A percentile compares a stretch with the other conserved stretches of the same genome.
phyloP scores from a whole-genome alignment of 2,113 vertebrate species.

The Mus spicilegus region DNA sequence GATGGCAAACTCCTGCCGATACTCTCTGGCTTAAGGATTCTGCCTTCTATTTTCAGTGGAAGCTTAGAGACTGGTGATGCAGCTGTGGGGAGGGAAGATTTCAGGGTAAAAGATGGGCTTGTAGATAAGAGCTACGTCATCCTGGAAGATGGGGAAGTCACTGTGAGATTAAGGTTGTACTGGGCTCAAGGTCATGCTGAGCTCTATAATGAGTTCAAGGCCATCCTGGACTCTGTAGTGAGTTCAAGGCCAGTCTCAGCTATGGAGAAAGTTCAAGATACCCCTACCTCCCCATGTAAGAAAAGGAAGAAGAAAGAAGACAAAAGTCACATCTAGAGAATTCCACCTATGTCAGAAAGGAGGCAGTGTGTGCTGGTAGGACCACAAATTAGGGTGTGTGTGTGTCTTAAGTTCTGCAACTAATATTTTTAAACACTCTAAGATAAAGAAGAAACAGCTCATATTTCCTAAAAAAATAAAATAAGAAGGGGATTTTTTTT shows the following conservation, averaged over 20 bases:
- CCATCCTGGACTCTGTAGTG: not conserved
- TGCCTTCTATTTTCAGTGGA: not conserved
- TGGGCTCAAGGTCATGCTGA: not conserved
- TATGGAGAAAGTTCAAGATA: not conserved
- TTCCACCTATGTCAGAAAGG: not conserved
- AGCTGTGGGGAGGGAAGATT: not conserved
- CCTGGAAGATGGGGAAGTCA: not conserved
- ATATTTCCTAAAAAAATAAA: not conserved
- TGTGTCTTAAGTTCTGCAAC: not conserved
- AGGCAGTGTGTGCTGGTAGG: not conserved
- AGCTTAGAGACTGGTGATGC: not conserved
- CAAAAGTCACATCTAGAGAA: not conserved
- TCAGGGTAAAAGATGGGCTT: not conserved
- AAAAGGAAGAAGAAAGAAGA: not conserved
- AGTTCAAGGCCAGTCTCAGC: not conserved
- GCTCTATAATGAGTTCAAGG: not conserved
- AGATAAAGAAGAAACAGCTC: not conserved
- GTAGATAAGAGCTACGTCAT: not conserved
- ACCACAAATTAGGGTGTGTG: not conserved
- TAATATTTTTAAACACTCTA: conserved; percentile 27
- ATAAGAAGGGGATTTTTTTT: not conserved
- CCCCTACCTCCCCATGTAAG: not conserved
- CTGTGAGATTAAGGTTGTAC: not conserved
- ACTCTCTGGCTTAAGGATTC: not conserved
- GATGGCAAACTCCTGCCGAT: conserved; percentile 31